These are phyloP conservation scores for Pampusana beccarii DNA, from an alignment of 2,113 vertebrate genomes.

Conservation along the genomic window DNA sequence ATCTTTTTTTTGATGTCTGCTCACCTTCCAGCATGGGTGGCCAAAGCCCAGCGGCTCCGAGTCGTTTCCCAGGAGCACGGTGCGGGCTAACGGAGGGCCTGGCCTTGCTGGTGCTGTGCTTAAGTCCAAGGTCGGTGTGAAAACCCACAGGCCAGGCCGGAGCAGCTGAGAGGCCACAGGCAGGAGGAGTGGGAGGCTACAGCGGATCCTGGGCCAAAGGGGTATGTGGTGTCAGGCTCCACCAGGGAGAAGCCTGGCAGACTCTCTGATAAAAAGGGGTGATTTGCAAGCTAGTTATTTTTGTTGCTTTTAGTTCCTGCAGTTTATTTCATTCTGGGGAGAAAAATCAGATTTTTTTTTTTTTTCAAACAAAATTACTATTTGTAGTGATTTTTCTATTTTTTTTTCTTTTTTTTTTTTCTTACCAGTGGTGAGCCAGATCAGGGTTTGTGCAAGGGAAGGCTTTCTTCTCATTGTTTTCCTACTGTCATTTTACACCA, in stretches of 20 bases:
- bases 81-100: not conserved
- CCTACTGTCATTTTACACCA: not conserved
- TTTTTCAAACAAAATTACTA: not conserved
- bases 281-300: not conserved
- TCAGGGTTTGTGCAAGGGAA: not conserved
- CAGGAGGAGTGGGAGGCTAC: not conserved
- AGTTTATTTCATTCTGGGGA: not conserved
- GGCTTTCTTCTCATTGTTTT: not conserved
- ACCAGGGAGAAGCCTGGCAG: not conserved
- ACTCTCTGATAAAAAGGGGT: not conserved
- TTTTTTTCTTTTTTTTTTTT: not conserved
- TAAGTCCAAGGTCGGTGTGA: accelerated
- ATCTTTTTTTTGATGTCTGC: not conserved
- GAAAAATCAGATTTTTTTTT: not conserved
- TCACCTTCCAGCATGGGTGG: not conserved
- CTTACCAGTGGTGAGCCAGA: not conserved
- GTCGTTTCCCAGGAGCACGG: not conserved
- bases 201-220: not conserved
- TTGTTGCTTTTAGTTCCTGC: not conserved
- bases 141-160: not conserved
- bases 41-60: accelerated
- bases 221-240: not conserved
- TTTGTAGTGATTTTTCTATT: not conserved
- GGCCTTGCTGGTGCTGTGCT: not conserved
- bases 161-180: not conserved